Evolutionary conservation across 2,888 invertebrate species (phyloP), one percentile per base, ranked within the genome.

Genomic region (Chloromyia formosa): DNA sequence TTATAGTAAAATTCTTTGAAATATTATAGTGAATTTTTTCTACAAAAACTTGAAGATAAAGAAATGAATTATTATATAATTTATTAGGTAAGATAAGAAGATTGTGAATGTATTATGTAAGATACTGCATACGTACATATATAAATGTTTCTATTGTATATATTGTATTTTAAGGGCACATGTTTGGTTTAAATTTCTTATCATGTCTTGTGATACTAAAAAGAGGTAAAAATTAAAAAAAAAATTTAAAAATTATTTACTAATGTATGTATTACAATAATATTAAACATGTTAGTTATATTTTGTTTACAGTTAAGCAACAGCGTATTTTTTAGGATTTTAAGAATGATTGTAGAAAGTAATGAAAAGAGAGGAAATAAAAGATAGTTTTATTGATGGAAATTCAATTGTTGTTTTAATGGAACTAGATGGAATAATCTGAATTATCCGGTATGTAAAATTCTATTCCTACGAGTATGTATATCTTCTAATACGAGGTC

Each of bases 1-100:
- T 49, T 27, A 60, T 20, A 23, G 9, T 7, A 18, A 62, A 10
- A 16, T 62, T 40, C 14, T 42, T 62, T n/a, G 23, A 12, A 12
- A 20, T 22, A 58, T 18, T 2, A n/a, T 58, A 20, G 58, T n/a
- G 18, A 45, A 16, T 16, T 53, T 1, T 14, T 53, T 53, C 16
- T 16, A 53, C 53, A 53, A 35, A 35, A 35, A 35, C 27, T 35
- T 2, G 27, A 35, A 35, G 27, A 35, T 35, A 66, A 66, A 5
- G 45, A 45, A 66, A 23, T 66, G 66, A 66, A 66, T 66, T 45
- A 40, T 66, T 45, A 66, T 45, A 20, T 49, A 49, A 18, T 66
- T 16, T 16, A 35, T 62, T 35, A 49, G 10, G 49, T 40, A 62
- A 35, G 2, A 40, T 62, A 62, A 20, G 35, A 40, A 62, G 62